A percentile compares a stretch with the other conserved stretches of the same genome.
These are phyloP conservation scores for Aphelocoma californica DNA, from an alignment of 2,797 vertebrate species.

Conservation along the genomic window DNA sequence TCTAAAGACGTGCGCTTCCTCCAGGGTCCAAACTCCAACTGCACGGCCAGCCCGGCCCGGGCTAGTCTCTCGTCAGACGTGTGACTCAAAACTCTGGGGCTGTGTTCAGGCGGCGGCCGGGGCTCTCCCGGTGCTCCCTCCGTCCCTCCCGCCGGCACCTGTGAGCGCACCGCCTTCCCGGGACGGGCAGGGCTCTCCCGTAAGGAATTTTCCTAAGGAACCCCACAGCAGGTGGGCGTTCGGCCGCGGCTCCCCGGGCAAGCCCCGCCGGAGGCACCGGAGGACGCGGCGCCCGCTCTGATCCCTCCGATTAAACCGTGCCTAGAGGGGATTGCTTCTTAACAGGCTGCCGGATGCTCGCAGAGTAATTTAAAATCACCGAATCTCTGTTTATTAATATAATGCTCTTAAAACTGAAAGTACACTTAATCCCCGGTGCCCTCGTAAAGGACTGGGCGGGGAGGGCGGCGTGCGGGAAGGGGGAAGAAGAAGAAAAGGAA, in stretches of 20 bases:
- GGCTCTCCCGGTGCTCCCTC: background rate
- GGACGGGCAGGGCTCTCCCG: too few relatives aligned
- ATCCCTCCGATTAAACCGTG: background rate
- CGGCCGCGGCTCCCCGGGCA: background rate
- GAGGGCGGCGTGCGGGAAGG: background rate
- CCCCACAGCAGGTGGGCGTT: fast-evolving
- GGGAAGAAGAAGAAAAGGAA: background rate
- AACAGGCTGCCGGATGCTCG: background rate
- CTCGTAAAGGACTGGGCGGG: background rate
- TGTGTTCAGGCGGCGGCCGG: background rate
- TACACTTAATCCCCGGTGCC: background rate
- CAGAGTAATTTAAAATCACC: background rate
- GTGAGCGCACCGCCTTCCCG: background rate
- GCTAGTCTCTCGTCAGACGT: fast-evolving
- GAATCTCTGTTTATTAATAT: background rate
- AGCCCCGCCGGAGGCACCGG: background rate
- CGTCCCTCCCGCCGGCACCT: background rate
- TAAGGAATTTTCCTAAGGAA: background rate
- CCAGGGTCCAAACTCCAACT: fast-evolving
- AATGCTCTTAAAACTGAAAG: slow-evolving; percentile 33
- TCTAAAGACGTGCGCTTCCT: fast-evolving
- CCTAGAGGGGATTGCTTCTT: background rate
- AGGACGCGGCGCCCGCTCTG: background rate
- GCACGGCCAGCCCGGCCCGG: background rate
- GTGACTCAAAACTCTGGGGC: background rate